These are phyloP conservation scores for Fissipunctia ypsillon DNA, from an alignment of 2,888 invertebrate species.

Conservation along the genomic window DNA sequence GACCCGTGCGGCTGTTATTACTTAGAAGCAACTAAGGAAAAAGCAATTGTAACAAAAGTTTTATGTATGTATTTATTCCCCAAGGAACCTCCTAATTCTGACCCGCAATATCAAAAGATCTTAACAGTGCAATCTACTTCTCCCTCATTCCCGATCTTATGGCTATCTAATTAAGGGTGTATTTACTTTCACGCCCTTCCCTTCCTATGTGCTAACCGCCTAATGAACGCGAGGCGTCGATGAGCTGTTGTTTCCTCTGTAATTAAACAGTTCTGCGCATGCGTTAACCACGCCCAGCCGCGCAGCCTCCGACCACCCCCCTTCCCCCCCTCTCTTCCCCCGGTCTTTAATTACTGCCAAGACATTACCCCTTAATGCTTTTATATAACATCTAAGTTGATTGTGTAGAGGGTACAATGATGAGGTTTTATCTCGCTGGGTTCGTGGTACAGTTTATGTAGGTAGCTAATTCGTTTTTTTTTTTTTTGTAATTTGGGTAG, in stretches of 20 bases:
- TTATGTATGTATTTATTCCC: slow-evolving; percentile 29
- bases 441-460: slow-evolving; percentile 35
- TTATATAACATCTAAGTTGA: slow-evolving; percentile 76
- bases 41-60: slow-evolving; percentile 16
- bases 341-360: slow-evolving; percentile 87
- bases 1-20: too few relatives aligned
- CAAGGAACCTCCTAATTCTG: slow-evolving; percentile 40
- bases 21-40: background rate
- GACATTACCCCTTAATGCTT: slow-evolving; percentile 88
- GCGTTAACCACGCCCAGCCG: slow-evolving; percentile 88
- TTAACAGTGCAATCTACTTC: slow-evolving; percentile 6
- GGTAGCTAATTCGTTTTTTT: slow-evolving; percentile 44
- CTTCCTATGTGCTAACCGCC: slow-evolving; percentile 74
- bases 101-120: slow-evolving; percentile 28
- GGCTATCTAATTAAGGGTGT: slow-evolving; percentile 68
- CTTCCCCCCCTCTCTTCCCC: slow-evolving; percentile 63
- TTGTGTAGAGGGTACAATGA: slow-evolving; percentile 47
- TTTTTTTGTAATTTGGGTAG: slow-evolving; percentile 43
- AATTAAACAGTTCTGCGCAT: slow-evolving; percentile 87
- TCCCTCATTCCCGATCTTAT: slow-evolving; percentile 57
- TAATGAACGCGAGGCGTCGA: slow-evolving; percentile 88
- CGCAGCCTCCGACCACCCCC: slow-evolving; percentile 84
- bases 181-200: slow-evolving; percentile 67
- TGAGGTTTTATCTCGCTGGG: slow-evolving; percentile 44
- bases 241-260: slow-evolving; percentile 84